Evolutionary conservation across 2,888 invertebrate species (phyloP).

Genomic region (Calliopum simillimum): DNA sequence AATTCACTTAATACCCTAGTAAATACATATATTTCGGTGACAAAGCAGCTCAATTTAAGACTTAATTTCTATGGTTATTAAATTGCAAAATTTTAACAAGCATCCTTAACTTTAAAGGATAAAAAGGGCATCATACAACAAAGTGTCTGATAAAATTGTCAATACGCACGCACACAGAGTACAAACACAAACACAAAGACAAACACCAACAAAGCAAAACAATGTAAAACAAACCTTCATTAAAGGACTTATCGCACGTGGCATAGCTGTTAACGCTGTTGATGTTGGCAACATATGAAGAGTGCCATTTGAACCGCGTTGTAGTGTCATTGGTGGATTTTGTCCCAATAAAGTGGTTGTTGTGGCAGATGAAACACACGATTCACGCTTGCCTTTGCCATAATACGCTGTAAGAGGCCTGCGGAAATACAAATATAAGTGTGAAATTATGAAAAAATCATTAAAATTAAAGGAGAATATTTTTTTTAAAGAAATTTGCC

Average conservation of each 20-base stretch:
- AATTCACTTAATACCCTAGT: too few relatives aligned
- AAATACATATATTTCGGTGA: too few relatives aligned
- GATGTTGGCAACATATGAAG: conserved; percentile 61
- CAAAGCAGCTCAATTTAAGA: too few relatives aligned
- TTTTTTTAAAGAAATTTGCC: neutral
- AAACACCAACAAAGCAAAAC: neutral
- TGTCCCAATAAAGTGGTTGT: conserved; percentile 79
- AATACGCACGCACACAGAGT: conserved; percentile 21
- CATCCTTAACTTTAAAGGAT: neutral
- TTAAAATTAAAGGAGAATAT: conserved; percentile 12
- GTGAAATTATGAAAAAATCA: neutral
- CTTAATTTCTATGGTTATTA: too few relatives aligned
- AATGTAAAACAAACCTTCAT: conserved; percentile 61
- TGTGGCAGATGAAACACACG: conserved; percentile 82
- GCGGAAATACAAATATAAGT: conserved; percentile 60
- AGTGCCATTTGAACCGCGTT: conserved; percentile 65
- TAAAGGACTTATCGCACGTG: conserved; percentile 65
- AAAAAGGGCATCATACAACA: too few relatives aligned
- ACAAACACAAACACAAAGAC: conserved; percentile 1
- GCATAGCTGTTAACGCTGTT: conserved; percentile 53
- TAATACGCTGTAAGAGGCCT: conserved; percentile 76
- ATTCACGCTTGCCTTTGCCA: conserved; percentile 77
- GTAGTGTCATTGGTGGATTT: conserved; percentile 57
- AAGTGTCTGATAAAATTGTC: conserved; percentile 20
- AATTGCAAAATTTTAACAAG: neutral